Base-by-base conservation (phyloP, 2,797 vertebrate genomes). In the Potorous gilbertii region DNA sequence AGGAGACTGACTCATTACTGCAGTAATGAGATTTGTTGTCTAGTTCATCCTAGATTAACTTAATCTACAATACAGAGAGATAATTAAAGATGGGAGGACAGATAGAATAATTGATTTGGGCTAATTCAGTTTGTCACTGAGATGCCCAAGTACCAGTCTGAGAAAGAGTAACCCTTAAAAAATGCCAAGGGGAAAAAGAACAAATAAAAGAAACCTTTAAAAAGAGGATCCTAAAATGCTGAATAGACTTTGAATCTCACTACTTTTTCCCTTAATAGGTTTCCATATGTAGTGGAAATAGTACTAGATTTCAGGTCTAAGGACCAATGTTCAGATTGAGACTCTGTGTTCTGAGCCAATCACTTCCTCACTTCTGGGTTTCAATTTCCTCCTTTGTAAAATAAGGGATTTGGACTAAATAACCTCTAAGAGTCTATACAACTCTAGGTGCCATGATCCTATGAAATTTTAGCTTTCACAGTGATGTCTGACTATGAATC, bases 21-120 rank as follows among this genome's bases (percentile, higher is more conserved):
- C 13, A 91, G 95, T 91, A 62, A 94, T 91, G 92, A 59, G 62
- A 94, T 97, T 92, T 96, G 93, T 29, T 87, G 29, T 92, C 46
- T 95, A 55, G n/a, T 94, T 97, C 59, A 66, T 96, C 95, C 96
- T 94, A 96, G 59, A 96, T 97, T 91, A 97, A 94, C 55, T 95
- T 95, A 94, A 93, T 56, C 52, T 89, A 87, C 74, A 92, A 90
- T 54, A 94, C 92, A 91, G 59, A 95, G 92, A 34, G 89, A 92
- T 97, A 97, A 97, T 98, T 96, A 97, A 94, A 97, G 66, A 81
- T 74, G 96, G 96, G 96, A 95, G 94, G 92, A 54, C 93, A 96
- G 93, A 93, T n/a, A 96, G 92, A 97, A 96, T 56, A 90, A 96
- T 96, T 96, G 94, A 91, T 90, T 94, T 92, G 59, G 81, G 46